A percentile compares a stretch with the other conserved stretches of the same genome.
These are phyloP conservation scores for Bellardia bayeri DNA, from an alignment of 2,888 invertebrate genomes.

Conservation along the genomic window DNA sequence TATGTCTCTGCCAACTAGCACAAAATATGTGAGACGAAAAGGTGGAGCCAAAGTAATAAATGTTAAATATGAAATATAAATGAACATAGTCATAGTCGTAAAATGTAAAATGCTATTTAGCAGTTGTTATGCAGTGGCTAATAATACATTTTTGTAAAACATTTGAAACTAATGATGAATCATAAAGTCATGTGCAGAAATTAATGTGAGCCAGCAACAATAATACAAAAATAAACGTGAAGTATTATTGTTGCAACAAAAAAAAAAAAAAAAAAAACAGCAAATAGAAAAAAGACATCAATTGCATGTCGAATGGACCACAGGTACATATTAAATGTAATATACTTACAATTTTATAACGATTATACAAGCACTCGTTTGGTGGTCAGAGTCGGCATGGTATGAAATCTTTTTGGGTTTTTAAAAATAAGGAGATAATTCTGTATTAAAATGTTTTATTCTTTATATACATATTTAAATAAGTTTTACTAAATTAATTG, in stretches of 20 bases:
- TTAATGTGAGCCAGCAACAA: slow-evolving; percentile 4
- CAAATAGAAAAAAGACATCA: slow-evolving; percentile 53
- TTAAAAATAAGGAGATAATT: too few species aligned
- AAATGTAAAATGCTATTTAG: not conserved
- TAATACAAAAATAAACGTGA: not conserved
- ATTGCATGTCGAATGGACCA: slow-evolving; percentile 65
- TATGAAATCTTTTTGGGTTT: too few species aligned
- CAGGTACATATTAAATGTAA: not conserved
- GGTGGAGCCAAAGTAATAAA: slow-evolving; percentile 56
- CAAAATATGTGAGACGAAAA: slow-evolving; percentile 37
- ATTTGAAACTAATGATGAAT: slow-evolving; percentile 56
- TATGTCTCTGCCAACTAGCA: slow-evolving; percentile 3
- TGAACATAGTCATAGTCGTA: not conserved
- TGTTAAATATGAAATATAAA: slow-evolving; percentile 10
- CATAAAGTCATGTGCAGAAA: slow-evolving; percentile 52
- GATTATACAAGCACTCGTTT: too few species aligned
- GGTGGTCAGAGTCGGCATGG: too few species aligned
- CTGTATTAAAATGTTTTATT: too few species aligned
- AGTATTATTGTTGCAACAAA: not conserved
- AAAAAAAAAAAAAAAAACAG: slow-evolving; percentile 35
- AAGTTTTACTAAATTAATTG: too few species aligned
- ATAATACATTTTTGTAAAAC: slow-evolving; percentile 35
- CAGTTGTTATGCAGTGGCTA: slow-evolving; percentile 5
- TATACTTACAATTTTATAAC: too few species aligned
- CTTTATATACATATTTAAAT: too few species aligned